Evolutionary conservation across 2,797 vertebrate species (phyloP).

Genomic region (Alca torda): DNA sequence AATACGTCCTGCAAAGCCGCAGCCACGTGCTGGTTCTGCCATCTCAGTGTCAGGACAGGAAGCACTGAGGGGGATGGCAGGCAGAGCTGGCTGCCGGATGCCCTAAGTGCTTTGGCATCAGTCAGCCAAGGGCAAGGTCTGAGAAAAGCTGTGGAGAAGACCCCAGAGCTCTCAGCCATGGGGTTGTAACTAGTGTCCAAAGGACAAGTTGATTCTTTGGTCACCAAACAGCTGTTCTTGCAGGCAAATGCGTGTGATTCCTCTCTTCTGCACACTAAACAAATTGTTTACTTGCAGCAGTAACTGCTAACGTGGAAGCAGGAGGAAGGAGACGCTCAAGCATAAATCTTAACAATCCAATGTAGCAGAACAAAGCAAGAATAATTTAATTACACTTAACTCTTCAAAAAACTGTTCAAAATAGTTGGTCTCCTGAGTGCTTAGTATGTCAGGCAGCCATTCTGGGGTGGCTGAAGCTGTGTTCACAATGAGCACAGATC

Average conservation of each 20-base stretch:
- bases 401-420: neutral
- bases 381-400: neutral
- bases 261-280: neutral
- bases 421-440: neutral
- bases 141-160: neutral
- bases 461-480: neutral
- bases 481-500: neutral
- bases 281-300: neutral
- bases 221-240: neutral
- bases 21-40: neutral
- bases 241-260: neutral
- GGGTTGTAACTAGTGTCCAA: neutral
- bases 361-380: neutral
- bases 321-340: neutral
- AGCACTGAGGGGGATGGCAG: fast-evolving
- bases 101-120: fast-evolving
- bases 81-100: neutral
- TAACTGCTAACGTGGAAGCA: neutral
- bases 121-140: neutral
- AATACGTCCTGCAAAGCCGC: neutral
- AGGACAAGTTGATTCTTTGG: neutral
- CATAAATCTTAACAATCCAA: neutral
- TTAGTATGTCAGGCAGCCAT: fast-evolving
- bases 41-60: neutral
- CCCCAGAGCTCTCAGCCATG: neutral